Evolutionary conservation across 2,797 vertebrate genomes (phyloP), one percentile per base, ranked within the genome.

Genomic region (Sus cebifrons): DNA sequence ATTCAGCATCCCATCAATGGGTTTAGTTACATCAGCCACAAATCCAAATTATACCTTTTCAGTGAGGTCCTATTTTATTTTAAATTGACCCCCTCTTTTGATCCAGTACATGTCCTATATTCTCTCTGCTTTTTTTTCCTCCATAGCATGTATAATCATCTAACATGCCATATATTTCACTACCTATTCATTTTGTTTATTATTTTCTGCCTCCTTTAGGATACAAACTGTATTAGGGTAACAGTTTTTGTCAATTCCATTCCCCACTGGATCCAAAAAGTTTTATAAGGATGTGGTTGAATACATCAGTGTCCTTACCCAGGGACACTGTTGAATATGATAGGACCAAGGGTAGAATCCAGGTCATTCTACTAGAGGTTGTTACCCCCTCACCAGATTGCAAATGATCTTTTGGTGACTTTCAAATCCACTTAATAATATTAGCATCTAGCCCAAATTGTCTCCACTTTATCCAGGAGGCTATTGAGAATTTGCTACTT

Each of bases 401-500:
- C 84, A 74, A 1, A 58, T 40, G 18, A 84, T 71, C 12, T 44
- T 77, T 67, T 49, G 44, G 36, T 89, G 54, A 60, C 73, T 89
- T 87, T 52, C 4, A 68, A 32, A 71, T 62, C 32, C 44, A 77
- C 58, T 84, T 81, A 58, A 77, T 65, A 52, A 17, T 71, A 52
- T 77, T 77, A 91, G 54, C 54, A 86, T 73, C 56, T 40, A 91
- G 58, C 8, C 40, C 27, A 86, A 65, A n/a, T 85, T 75, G 11
- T 87, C 73, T 86, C 94, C 56, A 16, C 67, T 95, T 77, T 83
- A 65, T 91, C 44, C 27, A 77, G 36, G 67, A 96, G 68, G 21
- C 70, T 85, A 58, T 92, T 44, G 15, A 92, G 52, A 86, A n/a
- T 70, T 85, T 56, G 23, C 88, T 52, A 86, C 16, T 1, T 64